phyloP scores from a whole-genome alignment of 2,113 vertebrate species.

The Cricetomys ansorgei region DNA sequence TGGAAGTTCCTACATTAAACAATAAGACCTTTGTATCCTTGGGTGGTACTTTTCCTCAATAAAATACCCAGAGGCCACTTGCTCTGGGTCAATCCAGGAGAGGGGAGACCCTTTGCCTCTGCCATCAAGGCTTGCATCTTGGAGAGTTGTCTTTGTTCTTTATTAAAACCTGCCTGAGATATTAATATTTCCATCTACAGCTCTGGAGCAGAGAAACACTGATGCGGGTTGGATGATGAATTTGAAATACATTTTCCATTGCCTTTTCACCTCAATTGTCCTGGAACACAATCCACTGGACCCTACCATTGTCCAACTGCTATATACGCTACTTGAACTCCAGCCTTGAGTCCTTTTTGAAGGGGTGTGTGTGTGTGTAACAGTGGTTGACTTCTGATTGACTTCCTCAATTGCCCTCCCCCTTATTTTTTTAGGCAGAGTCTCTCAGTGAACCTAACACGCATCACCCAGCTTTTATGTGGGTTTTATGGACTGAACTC shows the following conservation, averaged over 20 bases:
- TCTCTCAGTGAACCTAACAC: neutral
- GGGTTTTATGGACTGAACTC: neutral
- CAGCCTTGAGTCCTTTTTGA: constrained; percentile 32
- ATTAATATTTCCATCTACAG: too few relatives aligned
- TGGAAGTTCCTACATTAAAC: too few relatives aligned
- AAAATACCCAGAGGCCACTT: too few relatives aligned
- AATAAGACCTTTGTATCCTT: too few relatives aligned
- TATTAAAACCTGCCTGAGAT: too few relatives aligned
- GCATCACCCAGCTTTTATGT: neutral
- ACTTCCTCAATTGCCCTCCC: neutral
- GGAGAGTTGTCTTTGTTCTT: too few relatives aligned
- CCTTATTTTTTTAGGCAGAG: neutral
- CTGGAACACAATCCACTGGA: neutral
- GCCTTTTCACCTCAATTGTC: neutral
- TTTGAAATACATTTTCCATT: constrained; percentile 21
- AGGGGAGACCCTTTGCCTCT: too few relatives aligned
- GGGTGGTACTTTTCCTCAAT: too few relatives aligned
- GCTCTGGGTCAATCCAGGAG: too few relatives aligned
- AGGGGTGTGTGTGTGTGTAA: neutral
- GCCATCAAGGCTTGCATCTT: too few relatives aligned
- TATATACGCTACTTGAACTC: neutral
- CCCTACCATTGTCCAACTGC: neutral
- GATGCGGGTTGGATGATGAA: neutral
- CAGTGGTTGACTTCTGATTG: neutral
- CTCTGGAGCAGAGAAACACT: neutral